Base-by-base conservation (phyloP, 2,888 invertebrate genomes). In the Pandemis cinnamomeana region DNA sequence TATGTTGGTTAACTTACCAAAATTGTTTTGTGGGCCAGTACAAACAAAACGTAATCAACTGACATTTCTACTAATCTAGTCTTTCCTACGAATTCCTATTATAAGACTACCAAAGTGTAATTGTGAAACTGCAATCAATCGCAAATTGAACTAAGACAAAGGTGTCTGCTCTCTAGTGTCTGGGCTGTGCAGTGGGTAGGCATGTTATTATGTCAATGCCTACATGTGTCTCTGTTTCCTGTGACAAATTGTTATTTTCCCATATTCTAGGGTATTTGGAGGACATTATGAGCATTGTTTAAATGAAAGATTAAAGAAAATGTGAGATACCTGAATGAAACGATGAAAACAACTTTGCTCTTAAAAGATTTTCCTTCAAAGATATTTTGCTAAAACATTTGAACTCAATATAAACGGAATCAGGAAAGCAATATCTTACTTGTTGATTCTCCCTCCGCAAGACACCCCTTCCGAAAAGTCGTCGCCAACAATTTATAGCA, bases 401-500 rank as follows among this genome's bases (percentile, higher is more conserved):
- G 42, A n/a, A 15, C 61, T 46, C 70, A 74, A 74, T 53, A 68
- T 67, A 51, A 62, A 27, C n/a, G 48, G 20, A 46, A 67, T 74
- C 72, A 72, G 42, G 69, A 67, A 60, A 66, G 71, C 70, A 75
- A 72, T 75, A 63, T 66, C 71, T 79, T 85, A 92, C 91, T 93
- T 92, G 93, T 91, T 92, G 92, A 89, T 89, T 85, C 85, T 77
- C 77, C 80, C 80, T 82, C 86, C 89, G 86, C 83, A 80, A 83
- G 83, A 82, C 91, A 91, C 89, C 88, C 88, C 80, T 70, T 70
- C 83, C 84, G 76, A 78, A 83, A 87, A 87, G 83, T 89, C 89
- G 89, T 88, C 91, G 89, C 84, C 87, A 87, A 87, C 81, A 89
- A 93, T 94, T 94, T 94, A 94, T 93, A 89, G 89, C 92, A 77